phyloP scores from a whole-genome alignment of 2,888 invertebrate genomes.

The Iselma pallidipennis region DNA sequence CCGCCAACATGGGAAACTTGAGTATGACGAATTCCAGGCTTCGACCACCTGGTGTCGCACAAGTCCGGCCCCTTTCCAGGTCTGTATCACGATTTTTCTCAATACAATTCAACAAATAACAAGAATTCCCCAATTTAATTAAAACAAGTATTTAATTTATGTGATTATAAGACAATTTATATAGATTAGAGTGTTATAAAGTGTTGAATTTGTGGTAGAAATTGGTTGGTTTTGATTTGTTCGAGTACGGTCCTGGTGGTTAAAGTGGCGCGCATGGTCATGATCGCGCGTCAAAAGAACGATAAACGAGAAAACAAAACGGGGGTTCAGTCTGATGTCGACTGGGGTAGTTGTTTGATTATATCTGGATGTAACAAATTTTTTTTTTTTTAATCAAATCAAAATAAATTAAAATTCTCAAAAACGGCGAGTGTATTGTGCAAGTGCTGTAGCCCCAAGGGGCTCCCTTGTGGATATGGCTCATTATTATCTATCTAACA shows the following conservation, averaged over 20 bases:
- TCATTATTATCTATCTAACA: constrained; percentile 41
- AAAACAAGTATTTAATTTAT: no score
- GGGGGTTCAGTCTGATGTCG: background rate
- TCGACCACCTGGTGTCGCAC: background rate
- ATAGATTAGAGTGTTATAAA: no score
- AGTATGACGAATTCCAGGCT: background rate
- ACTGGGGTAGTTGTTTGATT: background rate
- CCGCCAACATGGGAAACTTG: background rate
- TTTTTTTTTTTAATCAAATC: background rate
- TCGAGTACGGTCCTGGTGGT: background rate
- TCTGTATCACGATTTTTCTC: background rate
- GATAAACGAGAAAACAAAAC: background rate
- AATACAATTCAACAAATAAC: no score
- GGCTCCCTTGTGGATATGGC: constrained; percentile 50
- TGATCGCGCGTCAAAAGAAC: background rate
- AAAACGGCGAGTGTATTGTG: constrained; percentile 44
- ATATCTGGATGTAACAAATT: no score
- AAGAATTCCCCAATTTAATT: no score
- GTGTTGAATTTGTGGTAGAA: background rate
- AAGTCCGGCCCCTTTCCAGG: background rate
- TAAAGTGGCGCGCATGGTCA: background rate
- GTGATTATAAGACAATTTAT: no score
- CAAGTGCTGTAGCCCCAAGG: constrained; percentile 45
- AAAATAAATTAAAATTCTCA: background rate
- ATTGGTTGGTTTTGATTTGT: background rate